Evolutionary conservation across 2,888 invertebrate species (phyloP), one percentile per base, ranked within the genome.

Genomic region (Ornithoptera alexandrae): DNA sequence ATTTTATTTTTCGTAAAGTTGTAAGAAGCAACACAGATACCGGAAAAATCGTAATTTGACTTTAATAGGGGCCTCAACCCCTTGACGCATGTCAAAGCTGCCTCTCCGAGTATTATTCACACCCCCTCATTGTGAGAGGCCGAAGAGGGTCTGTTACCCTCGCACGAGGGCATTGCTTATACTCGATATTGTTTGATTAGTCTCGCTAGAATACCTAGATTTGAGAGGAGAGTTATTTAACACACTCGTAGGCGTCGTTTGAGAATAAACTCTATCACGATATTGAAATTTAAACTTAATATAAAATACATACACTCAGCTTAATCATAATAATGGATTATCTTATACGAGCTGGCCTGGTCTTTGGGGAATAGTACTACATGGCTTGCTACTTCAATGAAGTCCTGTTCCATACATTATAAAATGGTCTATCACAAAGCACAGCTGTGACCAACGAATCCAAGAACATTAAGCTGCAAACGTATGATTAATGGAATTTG

Each of bases 101-200:
- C 20, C 30, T 57, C 7, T 24, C 20, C 10, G 53, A 68, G 63
- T 22, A 63, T 58, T 58, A 62, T 68, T 62, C 59, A 59, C 68
- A 46, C 63, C 57, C 68, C 58, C 46, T 24, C 20, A 57, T 57
- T 57, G 57, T n/a, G 20, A 68, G 62, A 17, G 39, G 18, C 53
- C 61, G 39, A 22, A 30, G 60, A 59, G 60, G 30, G 58, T 46
- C 22, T 61, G 53, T n/a, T 30, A 18, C 56, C 36, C 56, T 64
- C n/a, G 20, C 56, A 53, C n/a, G 0, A 30, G 36, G 4, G 30
- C 20, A 39, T 64, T 30, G 18, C n/a, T n/a, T 39, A 15, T 30
- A 39, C 12, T 46, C 39, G 53, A 53, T 64, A 64, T 57, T 36
- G 53, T 50, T 63, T 63, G 36, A 56, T 56, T 57, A 57, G 56